These are phyloP conservation scores for Galbula dea DNA, from an alignment of 2,113 vertebrate genomes.

Conservation along the genomic window DNA sequence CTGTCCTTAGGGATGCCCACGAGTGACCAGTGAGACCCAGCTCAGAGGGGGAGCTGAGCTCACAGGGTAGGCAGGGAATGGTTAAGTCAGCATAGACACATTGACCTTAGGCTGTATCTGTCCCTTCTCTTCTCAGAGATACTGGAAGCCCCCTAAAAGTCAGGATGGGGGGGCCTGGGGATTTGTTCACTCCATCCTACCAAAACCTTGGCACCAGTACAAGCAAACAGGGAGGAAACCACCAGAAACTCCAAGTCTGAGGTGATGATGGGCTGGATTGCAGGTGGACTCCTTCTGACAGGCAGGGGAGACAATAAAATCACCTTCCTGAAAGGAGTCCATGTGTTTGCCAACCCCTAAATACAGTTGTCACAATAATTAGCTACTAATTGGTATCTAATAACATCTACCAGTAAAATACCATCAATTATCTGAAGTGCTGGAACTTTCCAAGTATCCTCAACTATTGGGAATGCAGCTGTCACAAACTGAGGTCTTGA, in stretches of 20 bases:
- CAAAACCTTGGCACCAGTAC: background rate
- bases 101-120: too few relatives aligned
- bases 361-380: background rate
- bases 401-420: background rate
- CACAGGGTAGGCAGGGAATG: rapidly evolving
- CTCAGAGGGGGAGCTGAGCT: background rate
- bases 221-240: background rate
- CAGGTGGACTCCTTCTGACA: background rate
- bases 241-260: background rate
- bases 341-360: background rate
- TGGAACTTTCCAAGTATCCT: background rate
- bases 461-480: background rate
- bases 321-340: background rate
- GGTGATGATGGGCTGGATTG: rapidly evolving
- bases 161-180: background rate
- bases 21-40: rapidly evolving
- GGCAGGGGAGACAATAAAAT: background rate
- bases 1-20: rapidly evolving
- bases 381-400: background rate
- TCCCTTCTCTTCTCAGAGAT: background rate
- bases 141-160: background rate
- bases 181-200: background rate
- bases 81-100: rapidly evolving
- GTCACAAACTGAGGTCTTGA: background rate
- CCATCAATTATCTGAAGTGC: background rate